A percentile compares a stretch with the other conserved stretches of the same genome.
Conservation (phyloP, 2,888 invertebrate species). For the Diaphora mendica region DNA sequence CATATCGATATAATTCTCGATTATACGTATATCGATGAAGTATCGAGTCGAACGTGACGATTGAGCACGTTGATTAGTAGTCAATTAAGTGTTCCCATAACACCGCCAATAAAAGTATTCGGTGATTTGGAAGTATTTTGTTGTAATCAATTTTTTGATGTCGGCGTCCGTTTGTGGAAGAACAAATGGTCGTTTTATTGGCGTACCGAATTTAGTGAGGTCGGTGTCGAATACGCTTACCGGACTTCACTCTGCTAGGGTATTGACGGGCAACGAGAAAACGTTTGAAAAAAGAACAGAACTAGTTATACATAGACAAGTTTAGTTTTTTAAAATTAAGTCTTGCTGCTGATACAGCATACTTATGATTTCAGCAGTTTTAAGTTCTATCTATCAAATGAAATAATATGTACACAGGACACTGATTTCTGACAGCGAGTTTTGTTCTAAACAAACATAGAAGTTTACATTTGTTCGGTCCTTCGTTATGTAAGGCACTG, state of each 20-base stretch:
- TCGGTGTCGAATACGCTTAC: slow-evolving; percentile 70
- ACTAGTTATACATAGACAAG: slow-evolving; percentile 15
- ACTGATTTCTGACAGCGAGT: neutral
- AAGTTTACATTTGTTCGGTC: too few species aligned
- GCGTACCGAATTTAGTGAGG: slow-evolving; percentile 84
- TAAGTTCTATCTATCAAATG: neutral
- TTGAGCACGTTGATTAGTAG: slow-evolving; percentile 74
- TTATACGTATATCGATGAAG: slow-evolving; percentile 54
- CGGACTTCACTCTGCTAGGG: slow-evolving; percentile 58
- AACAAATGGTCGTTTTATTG: slow-evolving; percentile 81
- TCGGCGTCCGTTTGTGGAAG: slow-evolving; percentile 81
- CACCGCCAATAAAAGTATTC: slow-evolving; percentile 82
- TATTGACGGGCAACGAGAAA: slow-evolving; percentile 35
- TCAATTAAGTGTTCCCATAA: slow-evolving; percentile 84
- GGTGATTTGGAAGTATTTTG: slow-evolving; percentile 84
- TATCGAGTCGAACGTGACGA: slow-evolving; percentile 58
- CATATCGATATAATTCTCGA: slow-evolving; percentile 58
- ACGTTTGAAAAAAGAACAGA: slow-evolving; percentile 25
- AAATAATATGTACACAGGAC: neutral
- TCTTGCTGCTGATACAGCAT: too few species aligned
- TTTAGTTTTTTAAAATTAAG: neutral
- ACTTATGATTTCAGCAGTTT: neutral
- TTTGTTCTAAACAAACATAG: neutral
- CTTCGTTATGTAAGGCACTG: too few species aligned
- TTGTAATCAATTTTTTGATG: slow-evolving; percentile 84